Base-by-base conservation (phyloP, 2,888 invertebrate genomes). In the Sclerodermus sp. region DNA sequence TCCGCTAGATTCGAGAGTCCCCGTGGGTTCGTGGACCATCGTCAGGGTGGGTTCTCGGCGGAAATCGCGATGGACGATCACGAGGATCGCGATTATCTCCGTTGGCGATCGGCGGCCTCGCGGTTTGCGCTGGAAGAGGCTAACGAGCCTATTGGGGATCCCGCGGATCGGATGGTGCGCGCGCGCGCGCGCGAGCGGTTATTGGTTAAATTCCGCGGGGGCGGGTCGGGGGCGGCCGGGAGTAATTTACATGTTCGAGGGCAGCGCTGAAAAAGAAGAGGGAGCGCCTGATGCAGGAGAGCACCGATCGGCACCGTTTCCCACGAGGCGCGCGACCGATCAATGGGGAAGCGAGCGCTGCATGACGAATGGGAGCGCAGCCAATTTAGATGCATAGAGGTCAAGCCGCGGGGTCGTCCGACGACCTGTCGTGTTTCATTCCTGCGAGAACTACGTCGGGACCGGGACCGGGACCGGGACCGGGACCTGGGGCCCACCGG, bases 381-480 rank as follows among this genome's bases (percentile, higher is more conserved):
- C 60, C 58, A 63, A 63, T 63, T 63, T 63, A 56, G 60, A 63
- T 63, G 60, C 62, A 62, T 62, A 60, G 60, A 62, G 62, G 62
- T 60, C 58, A 56, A 30, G 54, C 47, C 54, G 44, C 55, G 47
- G 57, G 62, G 62, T 62, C 58, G 61, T 49, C 54, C 60, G 58
- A 57, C 59, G 61, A 60, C 62, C 62, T 62, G 62, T 62, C 62
- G 63, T 62, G 62, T 62, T 57, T 55, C 57, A 46, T 55, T 58
- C 51, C 45, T 45, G 12, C 45, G 40, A 43, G 37, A 52, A 47
- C 40, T 42, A 38, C 47, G 48, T 53, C 39, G 14, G n/a, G n/a
- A n/a, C n/a, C n/a, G n/a, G n/a, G n/a, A n/a, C n/a, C n/a, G n/a
- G n/a, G n/a, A n/a, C n/a, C n/a, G n/a, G n/a, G n/a, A n/a, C n/a